Evolutionary conservation across 1,140 invertebrate genomes (phyloP).

Genomic region (Drosophila orosa): DNA sequence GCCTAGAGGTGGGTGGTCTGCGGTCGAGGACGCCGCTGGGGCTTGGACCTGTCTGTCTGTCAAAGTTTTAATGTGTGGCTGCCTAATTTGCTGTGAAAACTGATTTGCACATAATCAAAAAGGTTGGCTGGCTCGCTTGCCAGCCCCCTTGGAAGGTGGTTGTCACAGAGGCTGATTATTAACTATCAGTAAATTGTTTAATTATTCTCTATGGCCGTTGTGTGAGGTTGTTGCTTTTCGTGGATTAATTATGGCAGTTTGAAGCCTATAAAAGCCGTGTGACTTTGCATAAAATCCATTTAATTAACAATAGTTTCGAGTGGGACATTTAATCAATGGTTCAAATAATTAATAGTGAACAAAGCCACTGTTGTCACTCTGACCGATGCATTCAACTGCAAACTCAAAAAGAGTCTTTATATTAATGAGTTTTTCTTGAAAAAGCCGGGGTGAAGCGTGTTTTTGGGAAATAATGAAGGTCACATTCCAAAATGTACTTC

Average conservation of each 20-base stretch:
- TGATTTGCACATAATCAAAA: slow-evolving; percentile 75
- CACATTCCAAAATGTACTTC: neutral
- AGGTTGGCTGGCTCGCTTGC: slow-evolving; percentile 14
- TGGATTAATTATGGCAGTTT: slow-evolving; percentile 41
- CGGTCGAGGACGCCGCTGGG: slow-evolving; percentile 27
- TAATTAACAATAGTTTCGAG: slow-evolving; percentile 31
- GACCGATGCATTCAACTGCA: slow-evolving; percentile 3
- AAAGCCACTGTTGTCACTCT: neutral
- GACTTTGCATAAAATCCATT: slow-evolving; percentile 50
- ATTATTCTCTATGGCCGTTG: slow-evolving; percentile 41
- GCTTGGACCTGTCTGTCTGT: slow-evolving; percentile 55
- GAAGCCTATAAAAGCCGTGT: slow-evolving; percentile 21
- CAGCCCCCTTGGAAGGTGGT: slow-evolving; percentile 26
- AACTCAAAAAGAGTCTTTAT: too few species aligned
- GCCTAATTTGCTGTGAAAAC: slow-evolving; percentile 81
- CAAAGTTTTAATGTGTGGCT: slow-evolving; percentile 75
- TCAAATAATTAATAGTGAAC: slow-evolving; percentile 23
- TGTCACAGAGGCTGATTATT: slow-evolving; percentile 50
- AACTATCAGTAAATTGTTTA: slow-evolving; percentile 44
- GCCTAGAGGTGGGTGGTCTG: neutral
- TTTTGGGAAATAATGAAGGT: neutral
- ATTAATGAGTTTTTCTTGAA: neutral
- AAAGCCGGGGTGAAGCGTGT: neutral
- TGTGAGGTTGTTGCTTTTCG: neutral
- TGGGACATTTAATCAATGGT: slow-evolving; percentile 37